Base-by-base conservation (phyloP, 2,797 vertebrate genomes). In the Parauchenoglanis punctatus region DNA sequence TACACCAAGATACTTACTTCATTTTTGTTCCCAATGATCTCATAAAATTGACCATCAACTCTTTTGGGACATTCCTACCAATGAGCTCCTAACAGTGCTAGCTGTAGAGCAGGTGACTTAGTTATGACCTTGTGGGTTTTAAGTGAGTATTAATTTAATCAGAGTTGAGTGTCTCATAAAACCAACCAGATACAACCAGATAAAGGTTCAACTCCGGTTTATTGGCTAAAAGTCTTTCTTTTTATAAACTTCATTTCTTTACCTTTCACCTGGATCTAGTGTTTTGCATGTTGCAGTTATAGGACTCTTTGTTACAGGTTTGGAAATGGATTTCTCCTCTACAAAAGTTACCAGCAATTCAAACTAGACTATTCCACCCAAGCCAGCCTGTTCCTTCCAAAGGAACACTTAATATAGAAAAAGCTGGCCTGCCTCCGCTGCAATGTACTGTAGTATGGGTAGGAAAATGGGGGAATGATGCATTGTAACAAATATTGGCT, bases 371-470 rank as follows among this genome's bases (percentile, higher is more conserved):
- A 63, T 8, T 44, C 25, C 23, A 18, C 23, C 31, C 25, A 63
- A 81, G 58, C 18, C 28, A 35, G 28, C 10, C 17, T 46, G 11
- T 70, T 85, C 8, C 25, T 31, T 44, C 54, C 63, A 83, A 31
- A 67, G 40, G 13, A 81, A 68, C 8, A 67, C 40, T 10, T 80
- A 59, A 40, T 31, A 18, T 35, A 78, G 75, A 78, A n/a, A 63
- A 20, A 11, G 12, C 4, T 12, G n/a, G 7, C 77, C 18, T 40
- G 7, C 23, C 15, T 85, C 70, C 23, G 18, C 82, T 68, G 28
- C 28, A 46, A 10, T 81, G 46, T 86, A 80, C n/a, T 89, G 68
- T 85, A 81, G 59, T 63, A 85, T 82, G 87, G 70, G 84, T 25
- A 83, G 58, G 68, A 81, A 72, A 54, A 61, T 11, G 52, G 12